Percentiles rank a stretch among this genome's conserved stretches.
These are phyloP conservation scores for Oenanthe oenanthe DNA, from an alignment of 2,113 vertebrate species.

Conservation along the genomic window DNA sequence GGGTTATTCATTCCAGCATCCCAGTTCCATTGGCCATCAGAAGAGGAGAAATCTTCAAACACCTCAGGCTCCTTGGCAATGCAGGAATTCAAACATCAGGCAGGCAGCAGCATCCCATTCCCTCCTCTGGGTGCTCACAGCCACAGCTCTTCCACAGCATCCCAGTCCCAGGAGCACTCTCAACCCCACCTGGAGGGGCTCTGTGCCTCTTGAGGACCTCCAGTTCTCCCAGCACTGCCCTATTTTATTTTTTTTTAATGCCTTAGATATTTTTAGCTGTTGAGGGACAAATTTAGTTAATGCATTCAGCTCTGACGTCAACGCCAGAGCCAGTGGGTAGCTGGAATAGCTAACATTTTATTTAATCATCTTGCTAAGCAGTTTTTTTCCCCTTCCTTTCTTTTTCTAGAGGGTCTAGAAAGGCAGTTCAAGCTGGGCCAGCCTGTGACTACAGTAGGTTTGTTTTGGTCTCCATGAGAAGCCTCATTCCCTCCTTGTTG, in stretches of 20 bases:
- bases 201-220: conserved; percentile 22
- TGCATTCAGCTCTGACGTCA: conserved; percentile 74
- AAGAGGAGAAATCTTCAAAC: neutral
- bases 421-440: neutral
- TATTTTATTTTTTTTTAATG: conserved; percentile 59
- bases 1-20: neutral
- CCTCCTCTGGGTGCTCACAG: neutral
- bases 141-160: neutral
- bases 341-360: conserved; percentile 73
- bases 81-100: neutral
- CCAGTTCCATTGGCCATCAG: neutral
- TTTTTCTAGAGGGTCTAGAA: conserved; percentile 30
- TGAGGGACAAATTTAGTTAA: conserved; percentile 72
- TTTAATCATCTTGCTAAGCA: conserved; percentile 72
- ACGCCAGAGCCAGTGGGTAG: conserved; percentile 67
- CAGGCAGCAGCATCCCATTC: neutral
- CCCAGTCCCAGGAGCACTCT: neutral
- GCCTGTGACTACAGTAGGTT: neutral
- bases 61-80: neutral
- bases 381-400: neutral
- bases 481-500: neutral
- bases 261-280: conserved; percentile 68
- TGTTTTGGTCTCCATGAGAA: conserved; percentile 14
- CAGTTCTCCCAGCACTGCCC: conserved; percentile 33
- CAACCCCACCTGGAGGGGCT: neutral